Evolutionary conservation across 2,888 invertebrate species (phyloP).

Genomic region (Pardosa pseudoannulata): DNA sequence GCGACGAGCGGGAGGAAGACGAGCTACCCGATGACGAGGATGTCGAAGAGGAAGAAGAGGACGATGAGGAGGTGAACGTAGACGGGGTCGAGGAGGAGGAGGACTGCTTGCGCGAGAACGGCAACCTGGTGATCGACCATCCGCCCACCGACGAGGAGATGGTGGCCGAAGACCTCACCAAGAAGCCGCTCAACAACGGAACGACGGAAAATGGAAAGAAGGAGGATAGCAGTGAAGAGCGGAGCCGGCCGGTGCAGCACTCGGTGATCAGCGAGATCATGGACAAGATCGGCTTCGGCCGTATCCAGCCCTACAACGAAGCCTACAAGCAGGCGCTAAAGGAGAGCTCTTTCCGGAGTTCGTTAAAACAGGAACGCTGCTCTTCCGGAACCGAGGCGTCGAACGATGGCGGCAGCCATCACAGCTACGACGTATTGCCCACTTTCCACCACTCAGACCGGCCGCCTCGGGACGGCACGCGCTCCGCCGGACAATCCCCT

Average conservation of each 20-base stretch:
- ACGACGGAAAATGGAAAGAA: slow-evolving; percentile 44
- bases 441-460: slow-evolving; percentile 43
- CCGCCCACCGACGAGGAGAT: slow-evolving; percentile 42
- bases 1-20: slow-evolving; percentile 76
- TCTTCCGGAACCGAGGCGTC: slow-evolving; percentile 70
- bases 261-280: slow-evolving; percentile 93
- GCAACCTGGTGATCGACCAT: slow-evolving; percentile 57
- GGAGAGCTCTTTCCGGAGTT: slow-evolving; percentile 79
- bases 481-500: slow-evolving; percentile 79
- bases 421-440: slow-evolving; percentile 34
- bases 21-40: slow-evolving; percentile 80
- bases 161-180: slow-evolving; percentile 84
- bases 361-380: slow-evolving; percentile 66
- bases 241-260: slow-evolving; percentile 80
- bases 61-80: slow-evolving; percentile 77
- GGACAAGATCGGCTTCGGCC: slow-evolving; percentile 95
- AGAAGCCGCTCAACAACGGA: slow-evolving; percentile 62
- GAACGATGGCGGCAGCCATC: slow-evolving; percentile 42
- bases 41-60: slow-evolving; percentile 84
- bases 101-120: slow-evolving; percentile 51
- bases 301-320: slow-evolving; percentile 96
- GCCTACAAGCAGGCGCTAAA: slow-evolving; percentile 96
- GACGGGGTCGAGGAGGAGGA: slow-evolving; percentile 46
- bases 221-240: slow-evolving; percentile 41
- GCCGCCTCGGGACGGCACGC: slow-evolving; percentile 59